Percentiles rank a stretch among this genome's conserved stretches.
phyloP scores from a whole-genome alignment of 1,140 invertebrate genomes.

The Drosophila parabipectinata region DNA sequence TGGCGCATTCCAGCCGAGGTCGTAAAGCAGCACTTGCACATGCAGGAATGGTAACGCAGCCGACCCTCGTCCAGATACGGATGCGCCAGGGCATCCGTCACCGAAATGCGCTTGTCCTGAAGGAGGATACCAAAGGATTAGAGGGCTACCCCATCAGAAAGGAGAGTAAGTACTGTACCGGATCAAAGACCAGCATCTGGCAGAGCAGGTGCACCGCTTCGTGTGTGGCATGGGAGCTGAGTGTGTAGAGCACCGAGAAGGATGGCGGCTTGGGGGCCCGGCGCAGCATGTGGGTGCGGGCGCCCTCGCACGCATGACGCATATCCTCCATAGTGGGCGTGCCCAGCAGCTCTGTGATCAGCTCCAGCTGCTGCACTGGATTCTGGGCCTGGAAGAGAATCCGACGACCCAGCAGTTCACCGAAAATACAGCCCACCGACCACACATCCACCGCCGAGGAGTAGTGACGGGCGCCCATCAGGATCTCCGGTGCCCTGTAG shows the following conservation, averaged over 20 bases:
- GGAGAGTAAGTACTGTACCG: conserved; percentile 88
- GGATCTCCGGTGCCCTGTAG: conserved; percentile 98
- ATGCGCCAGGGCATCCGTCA: conserved; percentile 96
- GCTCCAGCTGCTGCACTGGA: conserved; percentile 97
- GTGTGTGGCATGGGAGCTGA: conserved; percentile 96
- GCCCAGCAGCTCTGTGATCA: conserved; percentile 98
- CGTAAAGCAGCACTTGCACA: conserved; percentile 99
- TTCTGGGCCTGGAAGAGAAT: conserved; percentile 99
- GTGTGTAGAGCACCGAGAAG: conserved; percentile 94
- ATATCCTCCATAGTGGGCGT: conserved; percentile 98
- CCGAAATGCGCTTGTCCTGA: conserved; percentile 96
- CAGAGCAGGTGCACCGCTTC: conserved; percentile 99
- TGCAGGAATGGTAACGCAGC: conserved; percentile 99
- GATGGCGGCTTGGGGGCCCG: conserved; percentile 94
- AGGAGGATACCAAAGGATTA: conserved; percentile 23
- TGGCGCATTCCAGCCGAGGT: conserved; percentile 90
- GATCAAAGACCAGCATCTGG: conserved; percentile 99
- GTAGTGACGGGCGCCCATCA: conserved; percentile 99
- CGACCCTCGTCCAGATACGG: conserved; percentile 99
- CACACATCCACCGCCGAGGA: conserved; percentile 98
- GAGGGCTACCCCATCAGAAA: neutral
- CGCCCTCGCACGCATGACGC: conserved; percentile 97
- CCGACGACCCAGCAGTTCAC: conserved; percentile 95
- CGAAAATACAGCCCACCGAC: conserved; percentile 99
- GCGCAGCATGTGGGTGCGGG: conserved; percentile 95